Evolutionary conservation across 2,888 invertebrate genomes (phyloP).

Genomic region (Ophioninae sp.): DNA sequence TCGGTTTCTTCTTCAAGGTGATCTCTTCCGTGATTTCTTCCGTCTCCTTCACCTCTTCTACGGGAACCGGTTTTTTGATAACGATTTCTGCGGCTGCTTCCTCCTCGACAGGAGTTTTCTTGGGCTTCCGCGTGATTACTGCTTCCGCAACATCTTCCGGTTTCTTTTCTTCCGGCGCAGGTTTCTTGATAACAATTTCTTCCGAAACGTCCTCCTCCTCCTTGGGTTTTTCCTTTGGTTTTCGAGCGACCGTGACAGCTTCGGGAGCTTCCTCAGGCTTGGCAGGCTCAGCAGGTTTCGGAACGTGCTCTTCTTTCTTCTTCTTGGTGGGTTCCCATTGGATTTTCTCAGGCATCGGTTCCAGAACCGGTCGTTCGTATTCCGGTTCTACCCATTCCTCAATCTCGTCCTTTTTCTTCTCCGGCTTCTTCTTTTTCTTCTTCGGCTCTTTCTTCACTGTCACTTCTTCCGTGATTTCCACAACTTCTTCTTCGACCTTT

Average conservation of each 20-base stretch:
- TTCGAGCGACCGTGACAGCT: slow-evolving; percentile 71
- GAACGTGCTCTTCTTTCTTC: slow-evolving; percentile 64
- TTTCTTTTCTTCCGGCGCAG: slow-evolving; percentile 68
- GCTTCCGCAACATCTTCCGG: slow-evolving; percentile 69
- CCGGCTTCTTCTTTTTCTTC: slow-evolving; percentile 65
- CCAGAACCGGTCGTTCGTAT: slow-evolving; percentile 68
- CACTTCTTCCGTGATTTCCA: slow-evolving; percentile 65
- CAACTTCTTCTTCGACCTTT: slow-evolving; percentile 61
- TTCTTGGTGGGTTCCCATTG: slow-evolving; percentile 64
- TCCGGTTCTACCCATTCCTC: slow-evolving; percentile 70
- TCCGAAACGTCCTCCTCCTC: slow-evolving; percentile 69
- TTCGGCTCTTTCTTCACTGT: slow-evolving; percentile 64
- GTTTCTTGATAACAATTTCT: slow-evolving; percentile 69
- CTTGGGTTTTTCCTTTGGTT: slow-evolving; percentile 69
- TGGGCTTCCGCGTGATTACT: slow-evolving; percentile 65
- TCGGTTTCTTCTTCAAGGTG: slow-evolving; percentile 57
- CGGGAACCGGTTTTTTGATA: slow-evolving; percentile 72
- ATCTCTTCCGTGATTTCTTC: slow-evolving; percentile 67
- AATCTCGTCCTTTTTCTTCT: slow-evolving; percentile 61
- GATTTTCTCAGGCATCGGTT: slow-evolving; percentile 70
- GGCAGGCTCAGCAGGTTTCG: slow-evolving; percentile 65
- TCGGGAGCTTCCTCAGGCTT: slow-evolving; percentile 72
- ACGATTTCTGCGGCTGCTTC: slow-evolving; percentile 70
- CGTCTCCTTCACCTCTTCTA: slow-evolving; percentile 68
- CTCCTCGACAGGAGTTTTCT: slow-evolving; percentile 66